phyloP scores from a whole-genome alignment of 2,888 invertebrate species.

The Megastigmus dorsalis region DNA sequence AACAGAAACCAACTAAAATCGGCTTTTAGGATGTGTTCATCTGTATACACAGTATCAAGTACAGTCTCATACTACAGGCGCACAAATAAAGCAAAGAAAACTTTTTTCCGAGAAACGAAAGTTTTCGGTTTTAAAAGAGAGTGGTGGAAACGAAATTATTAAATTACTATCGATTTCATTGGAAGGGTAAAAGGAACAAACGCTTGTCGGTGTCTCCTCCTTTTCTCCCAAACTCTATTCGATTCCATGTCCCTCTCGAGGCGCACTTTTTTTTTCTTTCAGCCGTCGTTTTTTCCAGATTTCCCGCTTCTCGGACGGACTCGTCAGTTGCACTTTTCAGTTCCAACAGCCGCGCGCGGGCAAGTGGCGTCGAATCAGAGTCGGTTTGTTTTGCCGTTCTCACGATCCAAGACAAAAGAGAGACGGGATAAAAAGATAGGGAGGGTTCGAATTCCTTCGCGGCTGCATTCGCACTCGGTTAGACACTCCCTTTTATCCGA shows the following conservation, averaged over 20 bases:
- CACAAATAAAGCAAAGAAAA: slow-evolving; percentile 25
- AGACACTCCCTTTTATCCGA: slow-evolving; percentile 25
- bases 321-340: slow-evolving; percentile 34
- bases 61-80: not conserved
- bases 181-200: slow-evolving; percentile 29
- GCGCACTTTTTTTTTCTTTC: not conserved
- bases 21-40: not conserved
- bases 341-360: not conserved
- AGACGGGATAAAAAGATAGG: slow-evolving; percentile 8
- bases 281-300: slow-evolving; percentile 5
- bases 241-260: not conserved
- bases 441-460: not conserved
- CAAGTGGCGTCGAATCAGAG: slow-evolving; percentile 34
- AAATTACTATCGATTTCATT: slow-evolving; percentile 49
- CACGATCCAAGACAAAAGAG: slow-evolving; percentile 10
- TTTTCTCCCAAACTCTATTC: not conserved
- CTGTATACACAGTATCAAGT: slow-evolving; percentile 3
- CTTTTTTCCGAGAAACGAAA: slow-evolving; percentile 14
- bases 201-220: slow-evolving; percentile 18
- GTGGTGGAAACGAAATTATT: slow-evolving; percentile 39
- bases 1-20: not conserved
- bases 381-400: slow-evolving; percentile 29
- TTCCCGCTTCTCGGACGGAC: slow-evolving; percentile 5
- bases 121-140: slow-evolving; percentile 31
- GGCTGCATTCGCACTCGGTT: slow-evolving; percentile 13